These are phyloP conservation scores for Anseranas semipalmata DNA, from an alignment of 2,113 vertebrate genomes.

Conservation along the genomic window DNA sequence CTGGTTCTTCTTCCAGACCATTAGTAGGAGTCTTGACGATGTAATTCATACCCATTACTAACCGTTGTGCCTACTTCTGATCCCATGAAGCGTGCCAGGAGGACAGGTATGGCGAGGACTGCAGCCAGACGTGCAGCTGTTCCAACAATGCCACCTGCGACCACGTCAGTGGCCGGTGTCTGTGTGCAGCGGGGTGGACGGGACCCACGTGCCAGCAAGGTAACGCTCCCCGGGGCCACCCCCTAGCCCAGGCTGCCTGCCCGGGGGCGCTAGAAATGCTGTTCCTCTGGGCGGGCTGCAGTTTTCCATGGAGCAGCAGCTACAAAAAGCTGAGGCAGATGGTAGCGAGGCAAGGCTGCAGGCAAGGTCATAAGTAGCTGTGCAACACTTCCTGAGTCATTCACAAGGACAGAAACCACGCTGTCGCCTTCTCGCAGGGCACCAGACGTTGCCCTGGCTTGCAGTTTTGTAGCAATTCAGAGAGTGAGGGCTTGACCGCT, in stretches of 20 bases:
- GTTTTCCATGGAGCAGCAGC: not conserved
- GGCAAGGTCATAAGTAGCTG: no score
- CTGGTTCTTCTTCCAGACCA: not conserved
- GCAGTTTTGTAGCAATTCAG: rapidly evolving
- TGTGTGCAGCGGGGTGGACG: slow-evolving; percentile 84
- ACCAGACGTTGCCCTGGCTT: not conserved
- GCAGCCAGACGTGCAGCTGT: slow-evolving; percentile 86
- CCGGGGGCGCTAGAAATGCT: rapidly evolving
- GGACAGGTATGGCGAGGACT: slow-evolving; percentile 82
- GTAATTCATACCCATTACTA: not conserved
- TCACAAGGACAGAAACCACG: not conserved
- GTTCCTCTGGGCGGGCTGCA: rapidly evolving
- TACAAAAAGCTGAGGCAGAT: rapidly evolving
- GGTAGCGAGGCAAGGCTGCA: not conserved
- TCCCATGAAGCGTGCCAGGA: slow-evolving; percentile 79
- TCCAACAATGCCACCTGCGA: slow-evolving; percentile 84
- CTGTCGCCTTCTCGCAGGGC: not conserved
- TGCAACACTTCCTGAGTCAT: rapidly evolving
- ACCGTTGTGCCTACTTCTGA: not conserved
- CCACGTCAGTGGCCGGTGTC: slow-evolving; percentile 82
- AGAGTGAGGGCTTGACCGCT: rapidly evolving
- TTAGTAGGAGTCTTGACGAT: not conserved
- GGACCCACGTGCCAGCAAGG: slow-evolving; percentile 86
- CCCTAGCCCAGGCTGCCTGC: not conserved
- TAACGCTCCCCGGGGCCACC: not conserved